Evolutionary conservation across 2,888 invertebrate species (phyloP).

Genomic region (Ophonus ardosiacus): DNA sequence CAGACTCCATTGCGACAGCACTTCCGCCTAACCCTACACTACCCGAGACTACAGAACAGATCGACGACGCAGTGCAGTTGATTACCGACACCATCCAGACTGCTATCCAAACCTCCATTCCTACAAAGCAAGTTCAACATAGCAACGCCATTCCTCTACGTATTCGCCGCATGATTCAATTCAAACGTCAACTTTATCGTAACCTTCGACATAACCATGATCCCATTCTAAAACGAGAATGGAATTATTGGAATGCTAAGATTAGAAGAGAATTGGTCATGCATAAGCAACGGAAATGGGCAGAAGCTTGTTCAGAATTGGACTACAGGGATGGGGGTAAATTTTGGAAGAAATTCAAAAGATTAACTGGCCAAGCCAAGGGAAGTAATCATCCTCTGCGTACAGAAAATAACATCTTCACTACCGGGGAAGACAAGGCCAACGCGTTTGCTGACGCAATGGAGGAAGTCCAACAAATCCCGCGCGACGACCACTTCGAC

Average conservation of each 20-base stretch:
- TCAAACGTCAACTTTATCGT: neutral
- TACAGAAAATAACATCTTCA: neutral
- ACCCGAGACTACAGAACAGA: neutral
- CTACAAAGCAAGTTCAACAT: neutral
- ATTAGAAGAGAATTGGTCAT: neutral
- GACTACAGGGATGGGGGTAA: neutral
- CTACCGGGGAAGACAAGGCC: neutral
- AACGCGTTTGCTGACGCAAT: constrained; percentile 13
- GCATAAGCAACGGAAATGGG: neutral
- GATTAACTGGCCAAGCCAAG: neutral
- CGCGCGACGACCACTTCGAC: neutral
- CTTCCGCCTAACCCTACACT: neutral
- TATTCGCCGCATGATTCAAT: neutral
- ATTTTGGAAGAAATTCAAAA: constrained; percentile 8
- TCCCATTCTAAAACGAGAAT: neutral
- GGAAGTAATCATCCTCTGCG: neutral
- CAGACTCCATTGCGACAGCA: neutral
- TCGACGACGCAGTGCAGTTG: neutral
- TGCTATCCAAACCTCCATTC: constrained; percentile 1
- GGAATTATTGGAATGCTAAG: constrained; percentile 18
- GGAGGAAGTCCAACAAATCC: constrained; percentile 5
- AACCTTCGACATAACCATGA: neutral
- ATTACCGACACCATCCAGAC: neutral
- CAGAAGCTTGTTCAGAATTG: neutral
- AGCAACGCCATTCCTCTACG: neutral